phyloP scores from a whole-genome alignment of 2,113 vertebrate genomes.

The Jacana jacana region DNA sequence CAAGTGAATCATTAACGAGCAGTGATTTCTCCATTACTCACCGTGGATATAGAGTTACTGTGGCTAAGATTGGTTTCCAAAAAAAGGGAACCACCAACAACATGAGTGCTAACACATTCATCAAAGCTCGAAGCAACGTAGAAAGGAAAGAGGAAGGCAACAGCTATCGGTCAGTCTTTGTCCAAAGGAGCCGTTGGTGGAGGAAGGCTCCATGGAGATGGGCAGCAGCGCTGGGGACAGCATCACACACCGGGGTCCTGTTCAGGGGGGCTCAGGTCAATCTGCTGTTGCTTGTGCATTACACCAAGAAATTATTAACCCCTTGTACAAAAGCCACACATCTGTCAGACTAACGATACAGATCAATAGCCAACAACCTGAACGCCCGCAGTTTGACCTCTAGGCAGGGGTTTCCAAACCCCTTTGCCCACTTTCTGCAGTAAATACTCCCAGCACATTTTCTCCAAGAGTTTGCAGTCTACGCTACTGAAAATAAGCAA shows the following conservation, averaged over 20 bases:
- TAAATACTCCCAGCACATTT: not conserved
- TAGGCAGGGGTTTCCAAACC: not conserved
- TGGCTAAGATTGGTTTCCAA: not conserved
- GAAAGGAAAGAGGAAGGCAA: slow-evolving; percentile 51
- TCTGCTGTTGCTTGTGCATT: not conserved
- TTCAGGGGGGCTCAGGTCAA: not conserved
- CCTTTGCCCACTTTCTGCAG: not conserved
- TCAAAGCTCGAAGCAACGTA: not conserved
- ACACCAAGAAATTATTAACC: slow-evolving; percentile 45
- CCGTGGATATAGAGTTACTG: not conserved
- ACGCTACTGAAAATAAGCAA: not conserved
- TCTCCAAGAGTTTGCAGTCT: not conserved
- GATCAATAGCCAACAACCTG: not conserved
- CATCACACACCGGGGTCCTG: not conserved
- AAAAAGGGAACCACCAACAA: slow-evolving; percentile 37
- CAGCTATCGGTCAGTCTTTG: rapidly evolving
- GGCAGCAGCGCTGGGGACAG: not conserved
- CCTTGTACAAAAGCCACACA: not conserved
- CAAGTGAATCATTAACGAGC: slow-evolving; percentile 55
- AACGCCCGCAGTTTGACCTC: not conserved
- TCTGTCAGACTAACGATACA: not conserved
- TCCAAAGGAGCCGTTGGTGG: not conserved
- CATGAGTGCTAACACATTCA: not conserved
- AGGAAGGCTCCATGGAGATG: not conserved
- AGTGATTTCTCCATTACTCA: slow-evolving; percentile 58